Percentiles rank a stretch among this genome's conserved stretches.
phyloP scores from a whole-genome alignment of 2,888 invertebrate species.

The Luperina nickerlii region DNA sequence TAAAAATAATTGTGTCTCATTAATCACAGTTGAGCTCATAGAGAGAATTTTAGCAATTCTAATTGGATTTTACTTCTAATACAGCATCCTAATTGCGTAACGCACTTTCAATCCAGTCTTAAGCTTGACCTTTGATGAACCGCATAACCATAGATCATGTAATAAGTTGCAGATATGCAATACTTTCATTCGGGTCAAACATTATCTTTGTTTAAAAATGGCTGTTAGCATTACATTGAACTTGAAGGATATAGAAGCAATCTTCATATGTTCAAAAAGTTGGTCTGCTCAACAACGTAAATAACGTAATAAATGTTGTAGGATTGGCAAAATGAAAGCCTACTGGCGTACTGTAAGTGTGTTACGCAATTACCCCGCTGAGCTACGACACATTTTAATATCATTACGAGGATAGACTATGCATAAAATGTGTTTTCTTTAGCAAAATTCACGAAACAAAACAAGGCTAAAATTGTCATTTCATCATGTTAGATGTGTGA shows the following conservation, averaged over 20 bases:
- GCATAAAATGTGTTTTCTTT: neutral
- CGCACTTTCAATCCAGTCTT: neutral
- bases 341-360: too few species aligned
- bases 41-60: slow-evolving; percentile 4
- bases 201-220: slow-evolving; percentile 26
- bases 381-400: neutral
- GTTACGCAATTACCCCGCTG: too few species aligned
- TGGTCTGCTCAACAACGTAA: neutral
- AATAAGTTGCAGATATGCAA: slow-evolving; percentile 1
- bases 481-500: neutral
- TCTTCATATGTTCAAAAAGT: neutral
- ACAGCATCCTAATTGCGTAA: neutral
- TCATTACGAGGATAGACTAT: too few species aligned
- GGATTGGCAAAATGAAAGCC: too few species aligned
- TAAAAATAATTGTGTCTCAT: too few species aligned
- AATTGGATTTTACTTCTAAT: slow-evolving; percentile 3
- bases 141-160: neutral
- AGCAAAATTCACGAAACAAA: neutral
- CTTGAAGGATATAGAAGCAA: neutral
- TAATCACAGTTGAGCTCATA: neutral
- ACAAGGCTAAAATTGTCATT: too few species aligned
- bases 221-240: too few species aligned
- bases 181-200: slow-evolving; percentile 17
- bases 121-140: slow-evolving; percentile 1
- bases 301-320: too few species aligned